phyloP scores from a whole-genome alignment of 1,140 invertebrate genomes.

The Hypothenemus hampei region DNA sequence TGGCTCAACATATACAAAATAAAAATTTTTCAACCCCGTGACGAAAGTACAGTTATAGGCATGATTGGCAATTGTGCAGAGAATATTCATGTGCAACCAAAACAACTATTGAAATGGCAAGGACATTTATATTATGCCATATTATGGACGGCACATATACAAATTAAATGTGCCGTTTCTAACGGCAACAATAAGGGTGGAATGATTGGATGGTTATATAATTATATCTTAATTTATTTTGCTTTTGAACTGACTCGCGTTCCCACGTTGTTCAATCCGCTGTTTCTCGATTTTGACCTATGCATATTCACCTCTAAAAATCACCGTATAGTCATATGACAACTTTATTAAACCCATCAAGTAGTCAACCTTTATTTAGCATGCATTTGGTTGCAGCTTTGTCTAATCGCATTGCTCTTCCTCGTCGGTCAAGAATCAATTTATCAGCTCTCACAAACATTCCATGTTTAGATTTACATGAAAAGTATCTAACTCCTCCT shows the following conservation, averaged over 20 bases:
- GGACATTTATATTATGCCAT: slow-evolving; percentile 31
- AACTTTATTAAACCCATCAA: slow-evolving; percentile 1
- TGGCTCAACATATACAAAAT: slow-evolving; percentile 20
- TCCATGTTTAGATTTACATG: slow-evolving; percentile 80
- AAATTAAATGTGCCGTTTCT: slow-evolving; percentile 27
- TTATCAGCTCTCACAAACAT: slow-evolving; percentile 89
- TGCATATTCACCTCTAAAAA: slow-evolving; percentile 19
- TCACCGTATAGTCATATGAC: slow-evolving; percentile 1
- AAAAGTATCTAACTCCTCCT: slow-evolving; percentile 85
- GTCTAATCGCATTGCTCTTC: slow-evolving; percentile 65
- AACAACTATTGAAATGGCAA: slow-evolving; percentile 35
- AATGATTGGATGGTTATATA: slow-evolving; percentile 32
- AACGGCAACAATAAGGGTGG: slow-evolving; percentile 35
- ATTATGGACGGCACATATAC: slow-evolving; percentile 34
- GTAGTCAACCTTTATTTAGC: slow-evolving; percentile 48
- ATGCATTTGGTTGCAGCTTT: slow-evolving; percentile 40
- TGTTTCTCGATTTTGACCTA: slow-evolving; percentile 61
- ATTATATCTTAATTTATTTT: slow-evolving; percentile 35
- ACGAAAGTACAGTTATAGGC: not conserved
- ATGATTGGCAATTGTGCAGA: slow-evolving; percentile 11
- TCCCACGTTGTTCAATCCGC: slow-evolving; percentile 60
- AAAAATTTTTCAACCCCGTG: not conserved
- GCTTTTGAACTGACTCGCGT: slow-evolving; percentile 45
- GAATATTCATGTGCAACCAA: slow-evolving; percentile 20
- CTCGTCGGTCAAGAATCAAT: slow-evolving; percentile 73